Percentiles rank a stretch among this genome's conserved stretches.
Conservation (phyloP, 1,140 invertebrate species). For the Drosophila nigrodunni region DNA sequence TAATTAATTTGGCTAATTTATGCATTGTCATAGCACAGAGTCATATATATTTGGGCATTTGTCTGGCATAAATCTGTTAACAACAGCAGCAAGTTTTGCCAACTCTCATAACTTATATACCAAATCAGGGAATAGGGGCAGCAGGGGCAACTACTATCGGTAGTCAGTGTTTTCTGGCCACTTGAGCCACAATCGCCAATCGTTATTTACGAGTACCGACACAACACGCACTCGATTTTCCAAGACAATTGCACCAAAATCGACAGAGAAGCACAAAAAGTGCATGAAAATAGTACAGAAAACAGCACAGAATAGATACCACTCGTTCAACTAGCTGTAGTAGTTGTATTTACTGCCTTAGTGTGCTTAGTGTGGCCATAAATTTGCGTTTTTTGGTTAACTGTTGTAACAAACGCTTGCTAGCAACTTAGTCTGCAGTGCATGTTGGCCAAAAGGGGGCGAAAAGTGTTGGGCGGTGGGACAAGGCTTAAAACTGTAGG, state of each 20-base stretch:
- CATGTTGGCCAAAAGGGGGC: not conserved
- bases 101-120: conserved; percentile 15
- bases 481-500: conserved; percentile 33
- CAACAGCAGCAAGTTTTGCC: not conserved
- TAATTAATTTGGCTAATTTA: conserved; percentile 70
- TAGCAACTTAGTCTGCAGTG: conserved; percentile 28
- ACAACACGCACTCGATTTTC: conserved; percentile 34
- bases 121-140: not conserved
- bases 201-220: conserved; percentile 63
- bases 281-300: not conserved
- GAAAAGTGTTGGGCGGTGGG: not conserved
- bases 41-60: conserved; percentile 55
- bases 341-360: conserved; percentile 33
- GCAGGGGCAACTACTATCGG: conserved; percentile 29
- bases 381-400: conserved; percentile 71
- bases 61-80: conserved; percentile 64
- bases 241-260: conserved; percentile 63
- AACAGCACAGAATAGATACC: no score
- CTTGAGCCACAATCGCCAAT: conserved; percentile 59
- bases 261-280: conserved; percentile 11
- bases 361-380: conserved; percentile 55
- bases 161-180: conserved; percentile 41
- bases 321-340: no score
- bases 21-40: conserved; percentile 61
- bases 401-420: conserved; percentile 36